Percentiles rank a stretch among this genome's conserved stretches.
These are phyloP conservation scores for Platypus cylindrus DNA, from an alignment of 2,888 invertebrate species.

Conservation along the genomic window DNA sequence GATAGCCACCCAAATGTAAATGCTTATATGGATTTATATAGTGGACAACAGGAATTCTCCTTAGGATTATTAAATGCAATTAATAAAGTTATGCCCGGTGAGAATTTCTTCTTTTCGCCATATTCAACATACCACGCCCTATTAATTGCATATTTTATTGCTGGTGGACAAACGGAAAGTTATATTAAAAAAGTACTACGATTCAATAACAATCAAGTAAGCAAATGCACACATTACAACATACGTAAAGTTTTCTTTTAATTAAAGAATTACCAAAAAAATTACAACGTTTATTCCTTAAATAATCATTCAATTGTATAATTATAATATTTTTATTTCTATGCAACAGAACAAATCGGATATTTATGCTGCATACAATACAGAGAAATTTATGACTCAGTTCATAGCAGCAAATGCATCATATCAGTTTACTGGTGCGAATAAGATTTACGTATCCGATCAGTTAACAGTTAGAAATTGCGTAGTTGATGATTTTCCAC, in stretches of 20 bases:
- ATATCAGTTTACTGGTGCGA: slow-evolving; percentile 65
- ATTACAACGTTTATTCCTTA: too few relatives aligned
- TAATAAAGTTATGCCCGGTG: slow-evolving; percentile 47
- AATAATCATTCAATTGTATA: too few relatives aligned
- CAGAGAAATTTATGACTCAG: slow-evolving; percentile 46
- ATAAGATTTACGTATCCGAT: slow-evolving; percentile 59
- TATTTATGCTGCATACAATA: slow-evolving; percentile 57
- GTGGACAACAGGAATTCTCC: slow-evolving; percentile 55
- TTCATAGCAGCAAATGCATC: slow-evolving; percentile 37
- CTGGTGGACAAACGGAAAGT: slow-evolving; percentile 57
- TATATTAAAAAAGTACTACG: slow-evolving; percentile 49
- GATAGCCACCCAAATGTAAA: slow-evolving; percentile 20
- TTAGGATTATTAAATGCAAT: slow-evolving; percentile 55
- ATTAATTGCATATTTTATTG: slow-evolving; percentile 64
- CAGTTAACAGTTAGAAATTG: slow-evolving; percentile 50
- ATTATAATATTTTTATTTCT: too few relatives aligned
- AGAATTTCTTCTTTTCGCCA: slow-evolving; percentile 80
- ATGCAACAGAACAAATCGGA: slow-evolving; percentile 59
- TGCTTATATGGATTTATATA: slow-evolving; percentile 37
- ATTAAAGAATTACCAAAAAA: too few relatives aligned
- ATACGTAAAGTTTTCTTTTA: too few relatives aligned
- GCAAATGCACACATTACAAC: neutral
- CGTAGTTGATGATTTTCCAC: slow-evolving; percentile 48
- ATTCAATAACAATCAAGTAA: slow-evolving; percentile 44
- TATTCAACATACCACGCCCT: slow-evolving; percentile 75